Base-by-base conservation (phyloP, 2,888 invertebrate genomes). In the Tanytarsus gracilentus region DNA sequence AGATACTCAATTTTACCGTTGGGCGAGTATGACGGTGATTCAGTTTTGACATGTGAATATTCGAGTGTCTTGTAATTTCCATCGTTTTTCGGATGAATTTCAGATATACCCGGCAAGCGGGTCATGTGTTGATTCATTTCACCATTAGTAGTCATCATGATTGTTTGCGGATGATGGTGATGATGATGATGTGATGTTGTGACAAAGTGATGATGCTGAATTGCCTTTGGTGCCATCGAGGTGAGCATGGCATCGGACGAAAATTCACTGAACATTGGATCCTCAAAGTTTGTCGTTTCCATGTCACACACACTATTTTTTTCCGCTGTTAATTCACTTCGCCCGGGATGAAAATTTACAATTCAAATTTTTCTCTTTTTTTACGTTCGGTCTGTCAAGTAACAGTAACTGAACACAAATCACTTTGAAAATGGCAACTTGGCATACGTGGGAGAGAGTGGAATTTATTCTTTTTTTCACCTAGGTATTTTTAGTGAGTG, bases 231-330 rank as follows among this genome's bases (percentile, higher is more conserved):
- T 21, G 72, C 72, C 50, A 74, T 63, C 69, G 79, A 73, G 64
- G 74, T 75, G 8, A 84, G 76, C 62, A 77, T 81, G 27, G 48
- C n/a, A 2, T 58, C 58, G 1, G 60, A n/a, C n/a, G 78, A 74
- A 68, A 88, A 88, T 73, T 89, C 88, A 65, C 81, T 78, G 72
- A 88, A 89, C 69, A 86, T 83, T 68, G 86, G 85, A 70, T 89
- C 89, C 70, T 89, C 89, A 74, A 88, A 83, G 63, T 76, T 72
- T 27, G 78, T 76, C 68, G 79, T 84, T 72, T 88, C 88, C 86
- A 88, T 84, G 73, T 74, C 75, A 72, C 73, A 14, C 14, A 3
- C 16, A 8, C 7, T 8, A 40, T 11, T 14, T 33, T n/a, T 33
- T n/a, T 11, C 14, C 16, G 36, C 7, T 36, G 36, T 36, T 11